Evolutionary conservation across 2,797 vertebrate genomes (phyloP).

Genomic region (Crenichthys baileyi): DNA sequence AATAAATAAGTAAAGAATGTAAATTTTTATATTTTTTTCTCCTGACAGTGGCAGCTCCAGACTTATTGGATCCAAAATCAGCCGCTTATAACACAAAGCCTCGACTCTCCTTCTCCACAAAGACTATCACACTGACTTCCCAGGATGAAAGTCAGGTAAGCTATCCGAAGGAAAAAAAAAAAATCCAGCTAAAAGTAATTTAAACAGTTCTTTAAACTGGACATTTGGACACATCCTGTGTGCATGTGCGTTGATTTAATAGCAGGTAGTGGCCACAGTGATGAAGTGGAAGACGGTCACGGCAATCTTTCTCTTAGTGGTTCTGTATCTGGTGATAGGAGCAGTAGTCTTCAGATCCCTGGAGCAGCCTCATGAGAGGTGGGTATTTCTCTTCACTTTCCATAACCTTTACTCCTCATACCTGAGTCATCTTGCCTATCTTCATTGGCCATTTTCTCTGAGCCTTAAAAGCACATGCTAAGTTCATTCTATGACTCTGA

Average conservation of each 20-base stretch:
- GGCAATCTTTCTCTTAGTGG: conserved; percentile 94
- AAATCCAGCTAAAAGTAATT: not conserved
- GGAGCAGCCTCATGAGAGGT: conserved; percentile 94
- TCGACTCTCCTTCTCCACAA: conserved; percentile 94
- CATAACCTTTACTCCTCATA: not conserved
- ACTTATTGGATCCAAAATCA: conserved; percentile 96
- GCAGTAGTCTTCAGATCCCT: conserved; percentile 93
- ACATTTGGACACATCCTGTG: not conserved
- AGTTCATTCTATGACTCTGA: not conserved
- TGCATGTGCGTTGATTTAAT: conserved; percentile 40
- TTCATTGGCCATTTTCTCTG: not conserved
- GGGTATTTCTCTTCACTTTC: conserved; percentile 14
- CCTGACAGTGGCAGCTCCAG: conserved; percentile 94
- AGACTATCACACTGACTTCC: conserved; percentile 88
- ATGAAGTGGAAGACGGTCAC: conserved; percentile 99
- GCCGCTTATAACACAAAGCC: conserved; percentile 96
- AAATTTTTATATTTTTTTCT: conserved; percentile 11
- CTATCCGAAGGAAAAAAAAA: not conserved
- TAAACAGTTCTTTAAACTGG: not conserved
- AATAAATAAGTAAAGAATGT: not conserved
- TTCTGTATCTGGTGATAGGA: conserved; percentile 94
- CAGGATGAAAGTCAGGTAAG: conserved; percentile 88
- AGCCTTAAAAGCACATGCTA: not conserved
- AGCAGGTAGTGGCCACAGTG: conserved; percentile 86
- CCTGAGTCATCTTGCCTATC: not conserved